phyloP scores from a whole-genome alignment of 2,888 invertebrate species.

The Pegoplata infirma region DNA sequence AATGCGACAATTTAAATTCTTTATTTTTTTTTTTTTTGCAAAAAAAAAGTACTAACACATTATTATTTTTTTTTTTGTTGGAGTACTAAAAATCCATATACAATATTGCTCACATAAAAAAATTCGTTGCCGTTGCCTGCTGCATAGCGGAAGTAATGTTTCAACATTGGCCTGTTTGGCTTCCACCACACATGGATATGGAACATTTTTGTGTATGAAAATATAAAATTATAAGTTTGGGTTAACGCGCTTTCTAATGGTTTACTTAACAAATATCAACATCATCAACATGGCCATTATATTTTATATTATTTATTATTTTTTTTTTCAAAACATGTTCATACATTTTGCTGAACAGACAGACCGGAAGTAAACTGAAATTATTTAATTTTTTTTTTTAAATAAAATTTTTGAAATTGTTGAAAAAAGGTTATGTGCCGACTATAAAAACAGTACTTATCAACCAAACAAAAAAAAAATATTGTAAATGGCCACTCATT shows the following conservation, averaged over 20 bases:
- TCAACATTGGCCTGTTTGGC: neutral
- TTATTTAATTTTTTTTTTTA: conserved; percentile 33
- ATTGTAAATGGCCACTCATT: neutral
- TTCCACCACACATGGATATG: neutral
- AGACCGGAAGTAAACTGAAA: conserved; percentile 58
- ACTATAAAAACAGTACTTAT: neutral
- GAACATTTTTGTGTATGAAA: neutral
- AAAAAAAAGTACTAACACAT: conserved; percentile 20
- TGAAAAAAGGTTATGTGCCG: neutral
- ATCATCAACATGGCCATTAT: too few relatives aligned
- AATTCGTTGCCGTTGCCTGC: conserved; percentile 11
- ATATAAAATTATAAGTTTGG: neutral
- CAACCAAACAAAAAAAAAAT: neutral
- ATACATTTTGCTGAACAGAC: conserved; percentile 50
- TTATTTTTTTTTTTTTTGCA: too few relatives aligned
- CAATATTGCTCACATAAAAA: conserved; percentile 34
- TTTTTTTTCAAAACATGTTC: neutral
- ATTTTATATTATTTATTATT: conserved; percentile 6
- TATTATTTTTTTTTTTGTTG: conserved; percentile 18
- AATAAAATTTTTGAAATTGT: neutral
- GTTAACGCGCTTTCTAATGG: conserved; percentile 40
- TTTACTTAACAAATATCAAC: conserved; percentile 46
- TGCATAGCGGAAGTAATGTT: conserved; percentile 51
- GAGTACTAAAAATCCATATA: conserved; percentile 33
- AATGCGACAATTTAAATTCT: conserved; percentile 51